Conservation (phyloP, 2,888 invertebrate species). For the Netelia inedita region DNA sequence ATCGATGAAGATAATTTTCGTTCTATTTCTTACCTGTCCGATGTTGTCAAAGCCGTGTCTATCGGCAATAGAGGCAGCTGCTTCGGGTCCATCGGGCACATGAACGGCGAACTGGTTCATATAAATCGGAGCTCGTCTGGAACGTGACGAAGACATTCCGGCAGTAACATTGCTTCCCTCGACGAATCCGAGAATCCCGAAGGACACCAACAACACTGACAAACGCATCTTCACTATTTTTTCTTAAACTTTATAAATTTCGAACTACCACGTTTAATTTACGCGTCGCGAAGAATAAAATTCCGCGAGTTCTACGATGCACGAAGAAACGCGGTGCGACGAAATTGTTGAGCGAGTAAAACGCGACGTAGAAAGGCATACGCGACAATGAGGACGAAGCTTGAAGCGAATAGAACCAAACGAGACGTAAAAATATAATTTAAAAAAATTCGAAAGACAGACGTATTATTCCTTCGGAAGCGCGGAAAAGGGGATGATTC, state of each 20-base stretch:
- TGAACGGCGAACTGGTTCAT: constrained; percentile 95
- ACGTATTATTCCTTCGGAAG: background rate
- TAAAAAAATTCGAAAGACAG: background rate
- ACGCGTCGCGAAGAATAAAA: background rate
- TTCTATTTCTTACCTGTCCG: constrained; percentile 92
- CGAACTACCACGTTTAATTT: background rate
- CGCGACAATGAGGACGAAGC: constrained; percentile 7
- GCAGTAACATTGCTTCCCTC: constrained; percentile 64
- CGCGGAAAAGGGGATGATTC: background rate
- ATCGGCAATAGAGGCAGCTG: constrained; percentile 91
- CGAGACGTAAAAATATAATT: background rate
- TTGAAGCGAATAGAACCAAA: background rate
- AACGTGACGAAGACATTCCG: background rate
- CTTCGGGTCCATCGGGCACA: constrained; percentile 90
- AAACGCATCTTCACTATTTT: constrained; percentile 75
- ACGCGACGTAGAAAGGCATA: constrained; percentile 18
- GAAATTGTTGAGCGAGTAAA: background rate
- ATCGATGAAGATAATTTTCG: constrained; percentile 2
- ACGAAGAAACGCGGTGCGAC: background rate
- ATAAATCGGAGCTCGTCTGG: constrained; percentile 85
- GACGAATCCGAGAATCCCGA: constrained; percentile 75
- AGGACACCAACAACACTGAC: constrained; percentile 75
- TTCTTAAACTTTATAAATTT: background rate
- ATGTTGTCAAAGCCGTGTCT: constrained; percentile 95
- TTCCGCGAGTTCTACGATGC: background rate